Evolutionary conservation across 1,140 invertebrate genomes (phyloP), one percentile per base, ranked within the genome.

Genomic region (Orchesella cincta): DNA sequence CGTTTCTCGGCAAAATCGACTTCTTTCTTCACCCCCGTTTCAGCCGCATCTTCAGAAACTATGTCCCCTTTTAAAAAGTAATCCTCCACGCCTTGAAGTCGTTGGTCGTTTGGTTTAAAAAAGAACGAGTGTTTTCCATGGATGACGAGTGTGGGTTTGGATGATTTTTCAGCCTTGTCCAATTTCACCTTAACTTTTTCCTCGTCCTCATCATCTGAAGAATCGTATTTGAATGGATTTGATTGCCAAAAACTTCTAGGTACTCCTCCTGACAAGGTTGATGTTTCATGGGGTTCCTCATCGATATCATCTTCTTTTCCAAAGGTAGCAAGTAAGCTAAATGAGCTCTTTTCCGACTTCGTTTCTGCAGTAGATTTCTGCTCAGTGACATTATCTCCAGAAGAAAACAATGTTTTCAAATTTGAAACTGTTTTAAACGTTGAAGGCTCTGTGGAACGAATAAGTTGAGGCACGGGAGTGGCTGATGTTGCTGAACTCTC

Each of bases 161-260:
- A 23, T 8, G 16, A 26, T 1, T 3, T 26, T 35, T 1, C 57
- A n/a, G n/a, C n/a, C n/a, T n/a, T 46, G 8, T 28, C 8, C 18
- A 12, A 8, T 18, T 28, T 76, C 34, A 33, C 29, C 3, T 62
- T 51, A n/a, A 33, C 31, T 31, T 67, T 67, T 5, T 73, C 26
- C 26, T 77, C 78, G 14, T 77, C 77, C 33, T 80, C 79, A 28
- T 80, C 79, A 33, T 78, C 76, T 16, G 74, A 76, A 0, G 79
- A 80, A 33, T 80, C 79, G 36, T 80, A 80, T 46, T 78, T 78
- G 57, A 80, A 80, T 20, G 79, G 79, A 62, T 80, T 80, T 5
- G 70, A 73, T 31, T 80, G 51, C 79, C 79, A 80, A 52, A 75
- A 75, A 5, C 29, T 36, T 29, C 79, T 39, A 23, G 79, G 39